Percentiles rank a stretch among this genome's conserved stretches.
These are phyloP conservation scores for Diplosoma virens DNA, from an alignment of 23 tunicate species.

Conservation along the genomic window DNA sequence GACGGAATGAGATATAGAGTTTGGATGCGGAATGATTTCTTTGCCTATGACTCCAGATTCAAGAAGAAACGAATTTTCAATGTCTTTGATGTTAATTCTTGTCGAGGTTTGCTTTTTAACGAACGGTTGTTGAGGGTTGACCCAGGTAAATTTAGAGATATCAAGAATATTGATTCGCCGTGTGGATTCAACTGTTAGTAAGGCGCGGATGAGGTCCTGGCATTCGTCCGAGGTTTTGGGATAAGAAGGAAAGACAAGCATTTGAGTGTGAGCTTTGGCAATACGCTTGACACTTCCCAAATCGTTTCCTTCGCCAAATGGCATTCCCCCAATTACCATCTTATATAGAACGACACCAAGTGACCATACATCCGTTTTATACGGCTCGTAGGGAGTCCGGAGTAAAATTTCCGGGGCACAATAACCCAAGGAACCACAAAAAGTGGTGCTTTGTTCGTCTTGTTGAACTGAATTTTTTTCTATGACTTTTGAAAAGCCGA, in stretches of 20 bases:
- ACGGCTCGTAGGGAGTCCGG: constrained; percentile 89
- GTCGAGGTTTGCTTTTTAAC: constrained; percentile 2
- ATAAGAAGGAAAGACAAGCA: constrained; percentile 72
- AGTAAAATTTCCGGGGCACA: constrained; percentile 96
- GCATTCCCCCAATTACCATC: constrained; percentile 97
- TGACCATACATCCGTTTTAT: constrained; percentile 96
- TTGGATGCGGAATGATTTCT: constrained; percentile 18
- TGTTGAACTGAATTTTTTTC: constrained; percentile 26
- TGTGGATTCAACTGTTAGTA: constrained; percentile 68
- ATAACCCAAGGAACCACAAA: constrained; percentile 92
- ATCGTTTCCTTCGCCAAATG: constrained; percentile 97
- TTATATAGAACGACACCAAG: constrained; percentile 96
- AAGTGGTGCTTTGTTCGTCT: constrained; percentile 60
- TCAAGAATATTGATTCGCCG: constrained; percentile 66
- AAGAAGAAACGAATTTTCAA: neutral
- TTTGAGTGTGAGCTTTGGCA: constrained; percentile 63
- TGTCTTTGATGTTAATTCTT: neutral
- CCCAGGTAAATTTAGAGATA: constrained; percentile 65
- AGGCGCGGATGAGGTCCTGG: constrained; percentile 53
- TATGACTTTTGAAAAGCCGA: constrained; percentile 88
- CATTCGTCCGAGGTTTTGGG: constrained; percentile 53
- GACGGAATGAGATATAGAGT: constrained; percentile 35
- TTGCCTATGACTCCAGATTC: constrained; percentile 7
- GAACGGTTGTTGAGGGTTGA: constrained; percentile 18
- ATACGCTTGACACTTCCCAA: constrained; percentile 74